Evolutionary conservation across 2,888 invertebrate species (phyloP).

Genomic region (Rhagonycha fulva): DNA sequence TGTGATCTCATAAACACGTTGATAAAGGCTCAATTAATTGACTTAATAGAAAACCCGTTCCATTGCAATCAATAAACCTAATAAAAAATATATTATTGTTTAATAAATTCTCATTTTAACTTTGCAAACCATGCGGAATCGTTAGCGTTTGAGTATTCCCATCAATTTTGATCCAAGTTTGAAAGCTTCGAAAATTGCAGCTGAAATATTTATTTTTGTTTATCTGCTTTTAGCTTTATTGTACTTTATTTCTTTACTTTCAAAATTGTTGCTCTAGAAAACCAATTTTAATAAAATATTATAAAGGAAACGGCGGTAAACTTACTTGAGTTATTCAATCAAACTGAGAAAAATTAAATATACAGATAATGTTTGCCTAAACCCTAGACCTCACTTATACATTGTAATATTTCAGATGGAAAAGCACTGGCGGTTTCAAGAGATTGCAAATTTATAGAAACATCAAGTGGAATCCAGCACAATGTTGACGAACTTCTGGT

Average conservation of each 20-base stretch:
- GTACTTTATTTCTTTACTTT: background rate
- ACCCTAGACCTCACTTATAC: background rate
- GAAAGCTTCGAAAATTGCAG: background rate
- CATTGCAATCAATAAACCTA: background rate
- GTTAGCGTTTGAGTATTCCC: too few species aligned
- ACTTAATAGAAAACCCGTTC: background rate
- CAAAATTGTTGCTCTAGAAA: too few species aligned
- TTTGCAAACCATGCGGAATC: too few species aligned
- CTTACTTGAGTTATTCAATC: background rate
- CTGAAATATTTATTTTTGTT: background rate
- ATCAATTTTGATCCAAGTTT: too few species aligned
- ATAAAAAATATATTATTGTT: background rate
- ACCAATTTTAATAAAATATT: too few species aligned
- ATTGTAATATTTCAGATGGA: conserved; percentile 69
- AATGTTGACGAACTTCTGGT: conserved; percentile 95
- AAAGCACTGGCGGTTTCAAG: conserved; percentile 86
- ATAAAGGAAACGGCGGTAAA: too few species aligned
- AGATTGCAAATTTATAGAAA: conserved; percentile 94
- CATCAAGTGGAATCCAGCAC: conserved; percentile 94
- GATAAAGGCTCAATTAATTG: background rate
- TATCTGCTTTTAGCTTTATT: background rate
- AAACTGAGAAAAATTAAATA: background rate
- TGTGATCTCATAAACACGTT: background rate
- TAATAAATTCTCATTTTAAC: background rate
- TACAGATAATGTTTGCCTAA: background rate